A percentile compares a stretch with the other conserved stretches of the same genome.
phyloP scores from a whole-genome alignment of 2,888 invertebrate genomes.

The Exephanes ischioxanthus region DNA sequence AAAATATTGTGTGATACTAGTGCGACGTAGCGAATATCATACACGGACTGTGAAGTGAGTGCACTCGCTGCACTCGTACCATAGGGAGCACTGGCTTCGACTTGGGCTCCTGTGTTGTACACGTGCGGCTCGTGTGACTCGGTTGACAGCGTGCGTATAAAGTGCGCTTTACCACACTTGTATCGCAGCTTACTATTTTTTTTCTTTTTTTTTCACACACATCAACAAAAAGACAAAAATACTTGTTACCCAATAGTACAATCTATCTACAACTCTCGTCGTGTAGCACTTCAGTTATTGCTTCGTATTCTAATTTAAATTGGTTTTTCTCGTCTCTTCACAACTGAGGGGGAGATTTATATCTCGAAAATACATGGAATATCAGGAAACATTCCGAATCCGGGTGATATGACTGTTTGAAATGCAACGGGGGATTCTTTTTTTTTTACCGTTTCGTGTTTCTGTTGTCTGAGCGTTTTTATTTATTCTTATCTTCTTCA shows the following conservation, averaged over 20 bases:
- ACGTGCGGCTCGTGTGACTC: too few species aligned
- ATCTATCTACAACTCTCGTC: conserved; percentile 54
- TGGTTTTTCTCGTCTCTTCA: conserved; percentile 24
- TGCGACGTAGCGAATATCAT: too few species aligned
- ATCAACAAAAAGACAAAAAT: conserved; percentile 44
- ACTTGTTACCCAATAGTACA: conserved; percentile 22
- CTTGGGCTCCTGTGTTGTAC: too few species aligned
- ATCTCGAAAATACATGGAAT: conserved; percentile 47
- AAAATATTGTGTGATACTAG: too few species aligned
- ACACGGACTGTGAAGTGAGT: too few species aligned
- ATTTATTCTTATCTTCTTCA: not conserved
- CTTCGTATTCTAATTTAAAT: conserved; percentile 57
- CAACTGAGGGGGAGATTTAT: conserved; percentile 27
- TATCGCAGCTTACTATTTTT: not conserved
- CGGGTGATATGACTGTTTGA: conserved; percentile 65
- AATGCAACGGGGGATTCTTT: conserved; percentile 38
- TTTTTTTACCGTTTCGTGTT: conserved; percentile 28
- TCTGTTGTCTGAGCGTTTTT: conserved; percentile 18
- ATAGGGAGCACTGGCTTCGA: too few species aligned
- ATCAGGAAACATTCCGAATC: conserved; percentile 51
- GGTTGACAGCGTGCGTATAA: too few species aligned
- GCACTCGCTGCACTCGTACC: too few species aligned
- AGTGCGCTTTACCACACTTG: too few species aligned
- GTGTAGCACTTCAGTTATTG: conserved; percentile 62
- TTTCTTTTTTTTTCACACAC: conserved; percentile 43